Percentiles rank a stretch among this genome's conserved stretches.
These are phyloP conservation scores for Microtus ochrogaster DNA, from an alignment of 2,113 vertebrate species.

Conservation along the genomic window DNA sequence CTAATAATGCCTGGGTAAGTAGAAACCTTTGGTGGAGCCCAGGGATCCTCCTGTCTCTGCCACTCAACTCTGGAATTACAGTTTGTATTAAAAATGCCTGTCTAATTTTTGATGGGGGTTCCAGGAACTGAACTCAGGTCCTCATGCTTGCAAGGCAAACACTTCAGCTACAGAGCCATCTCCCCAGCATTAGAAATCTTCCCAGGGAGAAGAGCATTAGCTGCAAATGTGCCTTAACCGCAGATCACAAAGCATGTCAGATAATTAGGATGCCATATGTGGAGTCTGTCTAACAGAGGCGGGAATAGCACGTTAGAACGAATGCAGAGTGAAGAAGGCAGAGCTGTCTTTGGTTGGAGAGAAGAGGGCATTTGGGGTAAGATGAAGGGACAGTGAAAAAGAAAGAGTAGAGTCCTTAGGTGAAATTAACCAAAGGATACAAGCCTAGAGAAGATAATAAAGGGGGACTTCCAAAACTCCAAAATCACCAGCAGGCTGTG, in stretches of 20 bases:
- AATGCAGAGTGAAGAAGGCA: neutral
- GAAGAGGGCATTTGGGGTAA: neutral
- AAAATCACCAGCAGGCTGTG: neutral
- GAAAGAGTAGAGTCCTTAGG: neutral
- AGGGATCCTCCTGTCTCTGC: neutral
- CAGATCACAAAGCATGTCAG: conserved; percentile 43
- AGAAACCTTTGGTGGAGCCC: neutral
- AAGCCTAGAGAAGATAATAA: conserved; percentile 45
- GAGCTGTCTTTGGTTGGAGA: neutral
- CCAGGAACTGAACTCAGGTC: neutral
- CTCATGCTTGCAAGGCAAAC: neutral
- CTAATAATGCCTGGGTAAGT: neutral
- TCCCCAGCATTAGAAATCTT: neutral
- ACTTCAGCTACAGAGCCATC: neutral
- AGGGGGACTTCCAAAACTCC: conserved; percentile 45
- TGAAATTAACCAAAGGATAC: conserved; percentile 19
- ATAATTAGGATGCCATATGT: conserved; percentile 68
- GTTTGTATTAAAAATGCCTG: neutral
- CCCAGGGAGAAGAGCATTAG: conserved; percentile 28
- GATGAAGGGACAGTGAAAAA: neutral
- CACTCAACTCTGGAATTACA: neutral
- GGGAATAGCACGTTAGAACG: neutral
- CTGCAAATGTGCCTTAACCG: conserved; percentile 66
- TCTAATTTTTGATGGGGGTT: neutral
- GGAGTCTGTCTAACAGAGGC: conserved; percentile 18